phyloP scores from a whole-genome alignment of 2,888 invertebrate genomes.

The Sinelater perroti region DNA sequence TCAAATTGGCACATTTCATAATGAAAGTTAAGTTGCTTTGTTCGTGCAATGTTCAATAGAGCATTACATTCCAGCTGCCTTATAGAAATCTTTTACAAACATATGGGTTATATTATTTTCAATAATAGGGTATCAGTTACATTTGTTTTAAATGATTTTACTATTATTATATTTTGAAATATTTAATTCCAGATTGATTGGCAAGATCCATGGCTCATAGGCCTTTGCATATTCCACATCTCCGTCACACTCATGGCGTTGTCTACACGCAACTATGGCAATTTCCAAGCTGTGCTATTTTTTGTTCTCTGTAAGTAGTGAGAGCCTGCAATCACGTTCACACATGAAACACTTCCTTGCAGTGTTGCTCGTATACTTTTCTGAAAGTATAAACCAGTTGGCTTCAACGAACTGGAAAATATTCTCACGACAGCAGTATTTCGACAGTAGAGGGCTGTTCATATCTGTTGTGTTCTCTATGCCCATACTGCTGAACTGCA shows the following conservation, averaged over 20 bases:
- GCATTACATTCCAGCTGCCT: no score
- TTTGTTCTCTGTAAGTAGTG: constrained; percentile 81
- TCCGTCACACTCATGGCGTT: constrained; percentile 80
- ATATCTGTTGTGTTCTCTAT: constrained; percentile 94
- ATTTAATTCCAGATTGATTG: constrained; percentile 88
- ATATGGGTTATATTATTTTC: no score
- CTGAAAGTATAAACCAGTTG: constrained; percentile 89
- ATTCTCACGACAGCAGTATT: constrained; percentile 92
- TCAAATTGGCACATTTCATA: no score
- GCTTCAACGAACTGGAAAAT: constrained; percentile 88
- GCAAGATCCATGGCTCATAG: constrained; percentile 88
- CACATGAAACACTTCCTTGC: constrained; percentile 51
- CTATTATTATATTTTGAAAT: no score
- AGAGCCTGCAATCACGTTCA: no score
- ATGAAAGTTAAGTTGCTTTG: no score
- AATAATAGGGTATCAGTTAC: no score
- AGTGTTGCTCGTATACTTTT: constrained; percentile 89
- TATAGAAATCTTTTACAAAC: no score
- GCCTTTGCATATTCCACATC: constrained; percentile 78
- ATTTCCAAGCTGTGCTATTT: constrained; percentile 86
- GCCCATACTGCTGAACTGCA: constrained; percentile 89
- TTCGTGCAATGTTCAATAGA: no score
- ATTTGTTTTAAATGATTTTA: no score
- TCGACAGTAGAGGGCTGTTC: constrained; percentile 92
- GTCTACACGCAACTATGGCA: constrained; percentile 84